A percentile compares a stretch with the other conserved stretches of the same genome.
These are phyloP conservation scores for Darevskia nairensis DNA, from an alignment of 2,797 vertebrate species.

Conservation along the genomic window DNA sequence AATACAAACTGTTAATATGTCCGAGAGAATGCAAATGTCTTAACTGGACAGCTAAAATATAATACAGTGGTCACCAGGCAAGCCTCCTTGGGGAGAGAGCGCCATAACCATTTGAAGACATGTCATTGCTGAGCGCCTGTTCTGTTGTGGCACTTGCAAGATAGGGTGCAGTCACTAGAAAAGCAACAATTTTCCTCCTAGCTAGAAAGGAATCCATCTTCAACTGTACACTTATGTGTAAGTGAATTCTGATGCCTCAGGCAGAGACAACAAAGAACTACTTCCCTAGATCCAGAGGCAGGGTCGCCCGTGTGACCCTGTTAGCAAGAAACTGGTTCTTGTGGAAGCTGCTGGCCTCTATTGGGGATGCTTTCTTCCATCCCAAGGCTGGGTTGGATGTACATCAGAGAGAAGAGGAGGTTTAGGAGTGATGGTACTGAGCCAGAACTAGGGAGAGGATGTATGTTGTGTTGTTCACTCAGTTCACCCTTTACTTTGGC, in stretches of 20 bases:
- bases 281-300: not conserved
- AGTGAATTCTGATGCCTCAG: conserved; percentile 11
- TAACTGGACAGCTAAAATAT: not conserved
- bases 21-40: not conserved
- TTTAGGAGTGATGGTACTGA: not conserved
- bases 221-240: not conserved
- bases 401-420: not conserved
- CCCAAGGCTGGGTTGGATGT: conserved; percentile 1
- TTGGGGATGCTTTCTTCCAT: conserved; percentile 37
- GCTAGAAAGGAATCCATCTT: conserved; percentile 31
- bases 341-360: conserved; percentile 17
- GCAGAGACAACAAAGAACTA: conserved; percentile 4
- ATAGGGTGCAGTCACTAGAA: not conserved
- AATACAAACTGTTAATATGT: not conserved
- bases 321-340: not conserved
- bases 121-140: not conserved
- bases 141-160: not conserved
- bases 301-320: no score
- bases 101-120: not conserved
- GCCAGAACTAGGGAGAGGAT: conserved; percentile 51
- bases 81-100: not conserved
- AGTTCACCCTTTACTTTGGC: conserved; percentile 70
- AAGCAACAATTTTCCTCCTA: not conserved
- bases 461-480: conserved; percentile 42
- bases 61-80: not conserved